A percentile compares a stretch with the other conserved stretches of the same genome.
Conservation (phyloP, 2,113 vertebrate species). For the Myrmecobius fasciatus region DNA sequence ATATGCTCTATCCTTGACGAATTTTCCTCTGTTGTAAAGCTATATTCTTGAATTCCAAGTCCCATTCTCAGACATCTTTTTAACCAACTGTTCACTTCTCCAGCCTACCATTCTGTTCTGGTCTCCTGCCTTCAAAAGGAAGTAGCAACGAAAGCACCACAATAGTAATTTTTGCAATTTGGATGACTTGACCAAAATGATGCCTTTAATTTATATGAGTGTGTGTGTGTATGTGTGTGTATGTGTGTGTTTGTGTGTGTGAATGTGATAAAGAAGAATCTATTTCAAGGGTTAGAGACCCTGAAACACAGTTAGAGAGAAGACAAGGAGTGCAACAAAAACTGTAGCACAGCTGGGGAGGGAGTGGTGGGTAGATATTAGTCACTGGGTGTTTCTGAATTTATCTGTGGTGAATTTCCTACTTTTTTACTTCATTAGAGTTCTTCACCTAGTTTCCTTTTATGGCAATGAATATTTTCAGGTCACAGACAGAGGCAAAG, state of each 20-base stretch:
- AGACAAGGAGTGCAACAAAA: neutral
- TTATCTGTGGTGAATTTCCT: neutral
- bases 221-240: no score
- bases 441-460: neutral
- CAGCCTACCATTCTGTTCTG: neutral
- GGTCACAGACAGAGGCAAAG: neutral
- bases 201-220: neutral
- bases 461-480: neutral
- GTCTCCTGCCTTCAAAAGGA: neutral
- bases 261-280: neutral
- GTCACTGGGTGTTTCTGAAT: neutral
- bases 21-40: neutral
- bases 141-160: neutral
- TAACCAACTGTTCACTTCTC: neutral
- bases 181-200: neutral
- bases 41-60: neutral
- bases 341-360: neutral
- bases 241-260: no score
- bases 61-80: neutral
- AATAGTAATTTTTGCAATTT: neutral
- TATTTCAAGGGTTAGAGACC: neutral
- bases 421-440: neutral
- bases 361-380: neutral
- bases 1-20: neutral
- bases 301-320: neutral